Evolutionary conservation across 2,888 invertebrate genomes (phyloP).

Genomic region (Drosophila ezoana): DNA sequence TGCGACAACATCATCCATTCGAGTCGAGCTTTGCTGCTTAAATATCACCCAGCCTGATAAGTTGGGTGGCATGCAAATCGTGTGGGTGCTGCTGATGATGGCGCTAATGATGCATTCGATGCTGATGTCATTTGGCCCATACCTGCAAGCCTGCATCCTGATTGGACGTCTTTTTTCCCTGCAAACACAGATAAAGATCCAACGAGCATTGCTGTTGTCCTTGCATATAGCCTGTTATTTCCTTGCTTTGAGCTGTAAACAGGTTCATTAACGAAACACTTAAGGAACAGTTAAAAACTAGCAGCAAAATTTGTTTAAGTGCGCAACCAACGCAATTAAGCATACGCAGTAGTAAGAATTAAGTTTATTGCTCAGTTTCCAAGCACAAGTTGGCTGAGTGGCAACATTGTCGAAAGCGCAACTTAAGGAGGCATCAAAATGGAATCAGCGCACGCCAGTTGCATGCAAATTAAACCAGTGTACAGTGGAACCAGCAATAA

Average conservation of each 20-base stretch:
- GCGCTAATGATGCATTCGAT: slow-evolving; percentile 18
- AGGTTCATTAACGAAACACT: slow-evolving; percentile 2
- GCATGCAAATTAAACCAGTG: slow-evolving; percentile 11
- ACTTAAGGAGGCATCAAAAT: neutral
- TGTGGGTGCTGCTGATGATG: slow-evolving; percentile 6
- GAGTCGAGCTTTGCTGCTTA: neutral
- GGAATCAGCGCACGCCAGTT: slow-evolving; percentile 1
- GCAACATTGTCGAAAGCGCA: neutral
- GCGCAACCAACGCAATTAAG: neutral
- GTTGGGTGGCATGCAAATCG: slow-evolving; percentile 18
- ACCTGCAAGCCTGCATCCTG: neutral
- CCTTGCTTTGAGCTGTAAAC: neutral
- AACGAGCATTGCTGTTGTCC: neutral
- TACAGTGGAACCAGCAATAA: slow-evolving; percentile 3
- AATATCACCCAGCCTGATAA: slow-evolving; percentile 9
- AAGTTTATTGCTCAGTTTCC: neutral
- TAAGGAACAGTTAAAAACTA: neutral
- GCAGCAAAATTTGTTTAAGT: neutral
- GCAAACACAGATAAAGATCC: neutral
- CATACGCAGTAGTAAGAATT: neutral
- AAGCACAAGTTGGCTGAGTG: slow-evolving; percentile 1
- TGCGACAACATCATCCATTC: neutral
- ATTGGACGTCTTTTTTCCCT: neutral
- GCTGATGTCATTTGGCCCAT: slow-evolving; percentile 3
- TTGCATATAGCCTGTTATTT: no score